Base-by-base conservation (phyloP, 1,140 invertebrate species). In the Euwallacea fornicatus region DNA sequence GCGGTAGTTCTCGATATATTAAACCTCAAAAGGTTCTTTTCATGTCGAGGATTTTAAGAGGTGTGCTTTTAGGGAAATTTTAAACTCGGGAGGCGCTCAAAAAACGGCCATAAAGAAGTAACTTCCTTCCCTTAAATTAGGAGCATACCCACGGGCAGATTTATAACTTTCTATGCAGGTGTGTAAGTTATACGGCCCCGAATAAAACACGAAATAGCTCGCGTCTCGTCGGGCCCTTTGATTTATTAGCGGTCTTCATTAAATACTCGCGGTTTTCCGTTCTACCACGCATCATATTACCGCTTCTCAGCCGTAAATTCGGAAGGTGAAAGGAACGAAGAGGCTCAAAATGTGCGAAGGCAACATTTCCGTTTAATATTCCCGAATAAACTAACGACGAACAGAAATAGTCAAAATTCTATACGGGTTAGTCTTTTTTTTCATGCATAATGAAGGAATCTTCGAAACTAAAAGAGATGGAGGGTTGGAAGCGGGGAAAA, bases 231-330 rank as follows among this genome's bases (percentile, higher is more conserved):
- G 74, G 75, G 50, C 63, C 63, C 75, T 77, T 76, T 77, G 76
- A 77, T 77, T 77, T 77, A 77, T 77, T 77, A 77, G 75, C 73
- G 76, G 72, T 75, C 74, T 77, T 76, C 76, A 75, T 77, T 77
- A 77, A 77, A 77, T 77, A 77, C 75, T 72, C 59, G 76, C 63
- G 75, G 75, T 73, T 74, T 76, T 72, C 56, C 67, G 70, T 72
- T 66, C 42, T 58, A 61, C 70, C 70, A 66, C 64, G 54, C 70
- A 66, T 72, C 70, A 66, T 33, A 62, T 66, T 72, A 60, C 70
- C 58, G 56, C 69, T 66, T 44, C 61, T 42, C 15, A 8, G 61
- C 55, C 33, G 53, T 70, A 70, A 70, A 64, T 70, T 16, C 9
- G 43, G 66, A 15, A 46, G 15, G 55, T 66, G 55, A 47, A 66